A percentile compares a stretch with the other conserved stretches of the same genome.
Conservation (phyloP, 2,888 invertebrate species). For the Melolontha melolontha region DNA sequence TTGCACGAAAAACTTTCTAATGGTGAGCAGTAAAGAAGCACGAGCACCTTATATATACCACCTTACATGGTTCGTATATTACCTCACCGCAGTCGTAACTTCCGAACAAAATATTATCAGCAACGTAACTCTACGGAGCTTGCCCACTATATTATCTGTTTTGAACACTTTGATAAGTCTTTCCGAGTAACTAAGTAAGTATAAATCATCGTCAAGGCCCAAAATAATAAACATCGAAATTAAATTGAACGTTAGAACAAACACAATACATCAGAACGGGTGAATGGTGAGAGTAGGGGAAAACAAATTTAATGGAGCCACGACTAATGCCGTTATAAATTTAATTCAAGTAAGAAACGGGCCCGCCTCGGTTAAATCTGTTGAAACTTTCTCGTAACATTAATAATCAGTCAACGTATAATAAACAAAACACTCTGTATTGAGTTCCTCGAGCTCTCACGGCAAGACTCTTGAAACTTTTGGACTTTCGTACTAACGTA, state of each 20-base stretch:
- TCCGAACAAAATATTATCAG: constrained; percentile 12
- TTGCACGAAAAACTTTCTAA: too few species aligned
- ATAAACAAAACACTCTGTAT: constrained; percentile 18
- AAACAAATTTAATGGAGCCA: constrained; percentile 1
- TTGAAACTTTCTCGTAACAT: constrained; percentile 24
- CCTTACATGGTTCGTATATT: background rate
- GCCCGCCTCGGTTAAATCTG: constrained; percentile 7
- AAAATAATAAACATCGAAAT: constrained; percentile 32
- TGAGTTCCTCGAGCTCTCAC: constrained; percentile 6
- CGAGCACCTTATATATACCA: too few species aligned
- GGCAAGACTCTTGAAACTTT: constrained; percentile 13
- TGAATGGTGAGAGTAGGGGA: background rate
- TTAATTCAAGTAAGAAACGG: constrained; percentile 4
- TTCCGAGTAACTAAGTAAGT: constrained; percentile 20
- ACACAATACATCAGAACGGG: constrained; percentile 13
- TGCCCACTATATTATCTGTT: constrained; percentile 10
- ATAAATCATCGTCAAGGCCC: constrained; percentile 31
- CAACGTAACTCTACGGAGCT: constrained; percentile 5
- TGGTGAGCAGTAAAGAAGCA: too few species aligned
- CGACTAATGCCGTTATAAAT: constrained; percentile 25
- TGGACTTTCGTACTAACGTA: constrained; percentile 6
- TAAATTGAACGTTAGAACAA: constrained; percentile 17
- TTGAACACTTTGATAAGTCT: constrained; percentile 25
- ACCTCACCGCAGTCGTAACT: constrained; percentile 5
- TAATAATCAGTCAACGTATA: constrained; percentile 34